Evolutionary conservation across 2,113 vertebrate species (phyloP), one percentile per base, ranked within the genome.

Genomic region (Nannobrachium achirus): DNA sequence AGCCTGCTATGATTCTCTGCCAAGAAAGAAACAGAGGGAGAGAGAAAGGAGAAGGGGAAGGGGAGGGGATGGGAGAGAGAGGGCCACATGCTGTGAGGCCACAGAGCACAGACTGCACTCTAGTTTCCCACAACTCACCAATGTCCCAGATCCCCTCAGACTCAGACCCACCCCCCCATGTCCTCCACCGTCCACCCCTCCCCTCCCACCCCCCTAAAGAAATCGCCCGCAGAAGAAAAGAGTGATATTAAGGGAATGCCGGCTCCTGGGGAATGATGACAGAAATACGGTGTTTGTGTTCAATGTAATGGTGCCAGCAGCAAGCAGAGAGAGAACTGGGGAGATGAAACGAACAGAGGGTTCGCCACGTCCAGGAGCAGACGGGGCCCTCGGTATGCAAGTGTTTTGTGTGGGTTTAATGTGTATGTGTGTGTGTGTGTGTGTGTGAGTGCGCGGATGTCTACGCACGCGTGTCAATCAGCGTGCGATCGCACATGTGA

Each of bases 71-170:
- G 62, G 53, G 69, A 71, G 78, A 71, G 69, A 71, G 78, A 71
- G 56, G 78, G 60, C 68, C 14, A 9, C 88, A 76, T 62, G 87
- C 86, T 88, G 89, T n/a, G 85, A 89, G 88, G 85, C 88, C 86
- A 86, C 81, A 86, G 79, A 88, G 86, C 86, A 86, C 81, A 86
- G 79, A 88, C 84, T 84, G 69, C 88, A 86, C 86, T 89, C 80
- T 74, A 81, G 78, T 91, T 91, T 89, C 89, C 86, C 88, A 89
- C 88, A 86, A 85, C 65, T 89, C 88, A 88, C 84, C 86, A 88
- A 79, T 83, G 81, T 86, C 88, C 86, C 82, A 84, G 76, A 85
- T 89, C 78, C 74, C 79, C 78, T n/a, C 75, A 76, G 71, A 72
- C 81, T 76, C 82, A 76, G 69, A 44, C 61, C 6, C 10, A 2